Base-by-base conservation (phyloP, 35 echinoderm and acorn worm species). In the Acanthaster planci region DNA sequence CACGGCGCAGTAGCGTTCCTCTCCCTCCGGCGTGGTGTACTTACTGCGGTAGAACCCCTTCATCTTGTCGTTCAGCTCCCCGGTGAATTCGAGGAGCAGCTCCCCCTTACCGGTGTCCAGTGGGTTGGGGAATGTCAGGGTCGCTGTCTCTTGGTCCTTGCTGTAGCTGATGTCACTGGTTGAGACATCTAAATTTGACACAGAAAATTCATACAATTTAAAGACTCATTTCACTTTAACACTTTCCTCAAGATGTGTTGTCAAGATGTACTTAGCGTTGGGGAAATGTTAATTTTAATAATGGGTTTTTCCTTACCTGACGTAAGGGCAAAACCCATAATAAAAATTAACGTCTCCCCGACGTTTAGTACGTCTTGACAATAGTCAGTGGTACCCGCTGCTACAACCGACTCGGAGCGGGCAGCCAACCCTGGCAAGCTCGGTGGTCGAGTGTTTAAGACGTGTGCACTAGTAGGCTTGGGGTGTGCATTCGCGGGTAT, bases 31-130 rank as follows among this genome's bases (percentile, higher is more conserved):
- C 39, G 94, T 81, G 60, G 76, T 86, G 67, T 99, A 99, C 59
- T 94, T 94, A 80, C 96, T 94, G 2, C 96, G 40, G 78, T 99
- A 99, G 89, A 99, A 99, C 2, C 96, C 96, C 64, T 99, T 99
- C 96, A 99, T 99, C 75, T 99, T 99, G 34, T 99, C 96, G 60
- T 99, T 99, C 23, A 99, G 86, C 85, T 91, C 89, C 19, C 96
- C 96, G 10, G 92, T 94, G 79, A 94, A 99, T 5, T 91, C 92
- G 29, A 99, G 79, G 39, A 54, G 52, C 2, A 99, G 82, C 27
- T 99, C 18, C 10, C 92, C 89, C 32, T 78, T 60, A 21, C 96
- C 96, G 22, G 85, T 77, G 5, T 80, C 54, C 56, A 99, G 32
- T 5, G 26, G 2, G 16, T 68, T 52, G 3, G 82, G 76, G 38